Base-by-base conservation (phyloP, 2,797 vertebrate species). In the Chloroceryle inda region DNA sequence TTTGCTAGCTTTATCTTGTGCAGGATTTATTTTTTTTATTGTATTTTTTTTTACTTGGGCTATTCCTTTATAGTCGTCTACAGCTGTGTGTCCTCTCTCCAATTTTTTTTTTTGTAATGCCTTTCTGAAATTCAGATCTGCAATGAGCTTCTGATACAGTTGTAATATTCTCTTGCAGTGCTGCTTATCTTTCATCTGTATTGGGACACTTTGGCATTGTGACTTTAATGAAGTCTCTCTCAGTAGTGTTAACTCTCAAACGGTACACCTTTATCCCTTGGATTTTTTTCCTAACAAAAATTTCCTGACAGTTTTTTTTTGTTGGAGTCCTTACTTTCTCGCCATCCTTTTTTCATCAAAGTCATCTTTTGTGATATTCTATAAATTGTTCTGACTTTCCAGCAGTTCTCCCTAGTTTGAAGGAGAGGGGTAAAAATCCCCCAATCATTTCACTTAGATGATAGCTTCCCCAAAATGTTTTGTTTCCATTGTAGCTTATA, bases 121-220 rank as follows among this genome's bases (percentile, higher is more conserved):
- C 10, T 74, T 88, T 94, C 72, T 88, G 37, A 67, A 90, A 90
- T 88, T 82, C 53, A 76, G 38, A 42, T 59, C 38, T 74, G 56
- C 37, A 74, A 38, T 38, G 23, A 80, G 16, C 42, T 52, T 76
- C 45, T 66, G n/a, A 44, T 85, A 27, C 16, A 67, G 27, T 40
- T 71, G 61, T 50, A 86, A 59, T 84, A 78, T 38, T 84, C 44
- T 64, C n/a, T 91, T 77, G n/a, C 20, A 69, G 38, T 18, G 15
- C 16, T 83, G 22, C 71, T 71, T 91, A 63, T 77, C 52, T 35
- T 84, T 61, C 53, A 33, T 63, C 33, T 63, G 8, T 45, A 53
- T 20, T 56, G 52, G 26, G 38, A 67, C 27, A 23, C 33, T 93
- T 88, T 62, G 52, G 45, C 29, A n/a, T 33, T 44, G 11, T 71